These are phyloP conservation scores for Psylliodes chrysocephalus DNA, from an alignment of 2,888 invertebrate species.

Conservation along the genomic window DNA sequence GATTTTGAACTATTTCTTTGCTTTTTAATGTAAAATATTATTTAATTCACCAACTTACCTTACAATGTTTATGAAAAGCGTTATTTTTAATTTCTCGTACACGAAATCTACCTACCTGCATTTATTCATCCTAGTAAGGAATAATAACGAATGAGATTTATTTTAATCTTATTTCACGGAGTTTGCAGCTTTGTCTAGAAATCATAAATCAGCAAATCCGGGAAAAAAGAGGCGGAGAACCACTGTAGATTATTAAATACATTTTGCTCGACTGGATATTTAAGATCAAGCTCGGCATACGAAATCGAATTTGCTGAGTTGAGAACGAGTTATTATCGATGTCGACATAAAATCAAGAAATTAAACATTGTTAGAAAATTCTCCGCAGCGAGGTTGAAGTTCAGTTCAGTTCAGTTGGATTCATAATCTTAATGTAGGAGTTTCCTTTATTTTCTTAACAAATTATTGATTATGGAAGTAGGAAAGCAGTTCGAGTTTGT, in stretches of 20 bases:
- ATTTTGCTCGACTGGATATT: slow-evolving; percentile 8
- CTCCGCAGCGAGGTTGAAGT: background rate
- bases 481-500: too few relatives aligned
- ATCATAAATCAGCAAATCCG: background rate
- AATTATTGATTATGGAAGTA: too few relatives aligned
- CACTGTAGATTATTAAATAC: slow-evolving; percentile 9
- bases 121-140: too few relatives aligned
- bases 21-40: too few relatives aligned
- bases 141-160: background rate
- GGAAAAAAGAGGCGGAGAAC: background rate
- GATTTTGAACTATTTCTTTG: too few relatives aligned
- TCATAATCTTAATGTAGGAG: background rate
- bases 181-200: background rate
- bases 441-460: background rate
- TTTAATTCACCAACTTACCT: too few relatives aligned
- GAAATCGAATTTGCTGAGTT: slow-evolving; percentile 15
- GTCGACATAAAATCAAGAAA: slow-evolving; percentile 8
- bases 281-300: slow-evolving; percentile 8
- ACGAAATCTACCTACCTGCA: too few relatives aligned
- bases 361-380: slow-evolving; percentile 12
- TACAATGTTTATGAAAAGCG: too few relatives aligned
- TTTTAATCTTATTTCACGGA: background rate
- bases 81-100: too few relatives aligned
- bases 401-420: background rate
- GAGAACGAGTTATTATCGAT: slow-evolving; percentile 17